Conservation (phyloP, 2,888 invertebrate genomes). For the Zele albiditarsus region DNA sequence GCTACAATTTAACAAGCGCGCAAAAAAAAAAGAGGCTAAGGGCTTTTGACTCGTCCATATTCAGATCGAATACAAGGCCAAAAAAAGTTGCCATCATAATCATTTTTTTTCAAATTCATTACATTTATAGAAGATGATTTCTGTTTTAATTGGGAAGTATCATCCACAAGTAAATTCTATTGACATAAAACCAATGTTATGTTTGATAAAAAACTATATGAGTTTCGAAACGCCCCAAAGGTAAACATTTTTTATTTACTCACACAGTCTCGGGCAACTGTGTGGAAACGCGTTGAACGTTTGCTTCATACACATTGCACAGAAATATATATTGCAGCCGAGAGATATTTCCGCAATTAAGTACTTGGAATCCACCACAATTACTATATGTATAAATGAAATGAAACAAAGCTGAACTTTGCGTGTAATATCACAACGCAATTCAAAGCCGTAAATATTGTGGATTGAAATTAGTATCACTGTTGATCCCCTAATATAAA, state of each 20-base stretch:
- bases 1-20: slow-evolving; percentile 47
- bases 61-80: slow-evolving; percentile 18
- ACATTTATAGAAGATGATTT: too few relatives aligned
- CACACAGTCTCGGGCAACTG: slow-evolving; percentile 18
- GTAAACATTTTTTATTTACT: slow-evolving; percentile 32
- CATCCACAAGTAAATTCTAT: not conserved
- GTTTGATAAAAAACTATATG: not conserved
- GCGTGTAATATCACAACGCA: not conserved
- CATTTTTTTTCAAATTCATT: not conserved
- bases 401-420: not conserved
- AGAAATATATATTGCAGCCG: slow-evolving; percentile 30
- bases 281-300: slow-evolving; percentile 34
- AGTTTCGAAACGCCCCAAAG: not conserved
- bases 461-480: not conserved
- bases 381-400: not conserved
- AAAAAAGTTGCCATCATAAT: not conserved
- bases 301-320: slow-evolving; percentile 29
- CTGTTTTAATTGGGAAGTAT: not conserved
- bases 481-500: not conserved
- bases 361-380: slow-evolving; percentile 34
- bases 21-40: slow-evolving; percentile 47
- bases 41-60: slow-evolving; percentile 33
- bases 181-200: not conserved
- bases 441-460: not conserved
- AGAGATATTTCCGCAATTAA: slow-evolving; percentile 44